Percentiles rank a stretch among this genome's conserved stretches.
These are phyloP conservation scores for Phenganax stokvisi DNA, from an alignment of 92 coral and sea anemone genomes.

Conservation along the genomic window DNA sequence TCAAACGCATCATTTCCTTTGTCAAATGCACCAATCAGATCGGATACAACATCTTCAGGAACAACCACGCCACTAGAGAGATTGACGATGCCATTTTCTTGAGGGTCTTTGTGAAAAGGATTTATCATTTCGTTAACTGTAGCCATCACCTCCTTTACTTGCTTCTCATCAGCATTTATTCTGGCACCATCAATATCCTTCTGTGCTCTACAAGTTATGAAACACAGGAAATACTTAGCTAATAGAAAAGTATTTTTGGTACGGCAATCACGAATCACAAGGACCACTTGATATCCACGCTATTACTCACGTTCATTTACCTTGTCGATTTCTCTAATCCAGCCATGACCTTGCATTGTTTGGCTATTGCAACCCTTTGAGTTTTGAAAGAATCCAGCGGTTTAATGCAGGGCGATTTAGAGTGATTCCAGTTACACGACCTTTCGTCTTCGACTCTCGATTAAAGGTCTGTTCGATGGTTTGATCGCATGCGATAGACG, in stretches of 20 bases:
- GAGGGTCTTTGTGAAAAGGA: conserved; percentile 23
- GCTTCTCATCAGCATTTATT: conserved; percentile 34
- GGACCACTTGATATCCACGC: not conserved
- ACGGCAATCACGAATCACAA: no score
- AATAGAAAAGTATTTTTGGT: no score
- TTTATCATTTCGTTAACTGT: conserved; percentile 20
- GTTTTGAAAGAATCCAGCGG: conserved; percentile 34
- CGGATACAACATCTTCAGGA: conserved; percentile 25
- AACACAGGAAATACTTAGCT: not conserved
- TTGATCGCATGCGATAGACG: conserved; percentile 34
- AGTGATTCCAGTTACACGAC: conserved; percentile 29
- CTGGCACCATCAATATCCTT: conserved; percentile 35
- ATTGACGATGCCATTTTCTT: conserved; percentile 20
- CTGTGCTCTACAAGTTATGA: conserved; percentile 8
- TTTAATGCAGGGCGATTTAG: conserved; percentile 35
- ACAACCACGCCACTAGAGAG: conserved; percentile 32
- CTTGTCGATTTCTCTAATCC: conserved; percentile 22
- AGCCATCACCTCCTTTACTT: conserved; percentile 22
- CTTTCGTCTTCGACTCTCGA: conserved; percentile 29
- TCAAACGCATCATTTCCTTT: conserved; percentile 35
- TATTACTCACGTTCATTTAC: not conserved
- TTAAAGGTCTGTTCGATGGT: conserved; percentile 32
- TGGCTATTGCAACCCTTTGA: conserved; percentile 36
- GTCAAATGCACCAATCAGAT: conserved; percentile 23
- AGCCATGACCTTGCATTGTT: conserved; percentile 33